These are phyloP conservation scores for Myotis brandtii DNA, from an alignment of 2,113 vertebrate species.

Conservation along the genomic window DNA sequence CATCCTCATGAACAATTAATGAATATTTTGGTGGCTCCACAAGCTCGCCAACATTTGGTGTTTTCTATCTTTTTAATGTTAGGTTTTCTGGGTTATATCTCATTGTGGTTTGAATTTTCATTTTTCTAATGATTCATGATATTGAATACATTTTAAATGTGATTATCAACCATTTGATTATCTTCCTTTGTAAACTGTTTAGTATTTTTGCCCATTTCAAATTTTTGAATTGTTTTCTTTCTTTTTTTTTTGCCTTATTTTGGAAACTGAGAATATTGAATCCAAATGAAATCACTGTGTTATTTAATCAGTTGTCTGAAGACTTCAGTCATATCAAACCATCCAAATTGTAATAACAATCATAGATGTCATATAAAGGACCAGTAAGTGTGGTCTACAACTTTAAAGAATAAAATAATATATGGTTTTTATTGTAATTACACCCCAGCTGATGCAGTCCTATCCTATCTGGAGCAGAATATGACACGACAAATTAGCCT, in stretches of 20 bases:
- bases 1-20: background rate
- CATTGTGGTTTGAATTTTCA: conserved; percentile 9
- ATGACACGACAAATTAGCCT: background rate
- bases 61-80: background rate
- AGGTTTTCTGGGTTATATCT: background rate
- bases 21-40: background rate
- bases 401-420: conserved; percentile 22
- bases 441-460: background rate
- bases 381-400: background rate
- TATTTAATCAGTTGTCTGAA: conserved; percentile 1
- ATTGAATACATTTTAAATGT: background rate
- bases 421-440: background rate
- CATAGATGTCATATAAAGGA: background rate
- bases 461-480: background rate
- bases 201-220: background rate
- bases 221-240: background rate
- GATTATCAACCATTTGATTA: background rate
- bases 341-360: background rate
- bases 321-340: background rate
- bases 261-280: conserved; percentile 30
- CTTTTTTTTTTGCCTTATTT: background rate
- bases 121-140: conserved; percentile 14
- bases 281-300: background rate
- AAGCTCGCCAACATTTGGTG: background rate
- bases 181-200: background rate